phyloP scores from a whole-genome alignment of 2,113 vertebrate species.

The Macquaria ambigua region DNA sequence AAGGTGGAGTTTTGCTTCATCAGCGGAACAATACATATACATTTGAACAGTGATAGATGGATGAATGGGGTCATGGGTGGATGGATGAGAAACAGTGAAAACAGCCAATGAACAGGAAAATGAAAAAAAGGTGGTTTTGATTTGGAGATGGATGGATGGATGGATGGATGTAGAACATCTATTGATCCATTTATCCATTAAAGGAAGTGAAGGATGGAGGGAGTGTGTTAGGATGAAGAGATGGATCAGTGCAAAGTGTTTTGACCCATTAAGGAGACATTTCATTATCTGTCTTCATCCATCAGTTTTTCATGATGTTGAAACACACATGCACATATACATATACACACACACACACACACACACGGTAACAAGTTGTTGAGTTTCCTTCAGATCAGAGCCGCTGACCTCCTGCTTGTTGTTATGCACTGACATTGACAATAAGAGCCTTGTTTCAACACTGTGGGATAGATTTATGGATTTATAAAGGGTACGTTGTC shows the following conservation, averaged over 20 bases:
- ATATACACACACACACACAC: background rate
- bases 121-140: background rate
- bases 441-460: background rate
- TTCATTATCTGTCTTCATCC: constrained; percentile 37
- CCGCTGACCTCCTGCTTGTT: background rate
- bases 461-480: constrained; percentile 9
- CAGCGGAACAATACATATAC: background rate
- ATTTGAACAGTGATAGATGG: background rate
- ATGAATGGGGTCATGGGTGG: constrained; percentile 14
- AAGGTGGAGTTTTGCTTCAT: background rate
- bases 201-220: background rate
- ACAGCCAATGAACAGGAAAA: background rate
- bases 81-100: constrained; percentile 4
- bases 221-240: background rate
- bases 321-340: constrained; percentile 18
- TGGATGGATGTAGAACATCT: background rate
- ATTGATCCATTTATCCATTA: background rate
- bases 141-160: constrained; percentile 1
- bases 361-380: background rate
- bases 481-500: background rate
- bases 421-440: background rate
- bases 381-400: background rate
- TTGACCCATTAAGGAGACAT: constrained; percentile 35
- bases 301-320: constrained; percentile 40
- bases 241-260: constrained; percentile 38